Conservation (phyloP, 2,113 vertebrate species). For the Hypocryptadius cinnamomeus region DNA sequence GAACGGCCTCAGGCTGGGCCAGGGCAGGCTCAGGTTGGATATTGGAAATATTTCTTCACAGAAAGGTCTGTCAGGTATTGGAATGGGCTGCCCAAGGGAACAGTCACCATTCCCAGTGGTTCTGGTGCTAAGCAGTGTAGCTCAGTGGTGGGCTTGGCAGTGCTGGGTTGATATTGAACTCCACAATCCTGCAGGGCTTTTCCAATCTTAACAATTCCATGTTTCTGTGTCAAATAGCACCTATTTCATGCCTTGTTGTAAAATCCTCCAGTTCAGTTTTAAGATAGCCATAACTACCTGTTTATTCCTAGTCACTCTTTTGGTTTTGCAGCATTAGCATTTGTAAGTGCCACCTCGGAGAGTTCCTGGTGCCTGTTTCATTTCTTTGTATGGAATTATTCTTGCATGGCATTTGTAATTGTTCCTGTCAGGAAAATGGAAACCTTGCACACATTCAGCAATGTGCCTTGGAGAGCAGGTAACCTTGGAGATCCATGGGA, state of each 20-base stretch:
- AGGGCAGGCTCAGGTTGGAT: rapidly evolving
- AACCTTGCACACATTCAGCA: conserved; percentile 62
- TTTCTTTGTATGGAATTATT: conserved; percentile 59
- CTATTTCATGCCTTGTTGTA: background rate
- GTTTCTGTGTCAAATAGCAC: background rate
- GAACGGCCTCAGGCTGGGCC: background rate
- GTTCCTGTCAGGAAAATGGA: conserved; percentile 75
- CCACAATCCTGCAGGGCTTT: background rate
- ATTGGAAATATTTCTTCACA: rapidly evolving
- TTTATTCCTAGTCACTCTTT: background rate
- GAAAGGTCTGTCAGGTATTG: background rate
- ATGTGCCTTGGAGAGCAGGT: conserved; percentile 58
- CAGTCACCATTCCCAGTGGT: background rate
- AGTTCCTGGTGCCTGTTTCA: conserved; percentile 31
- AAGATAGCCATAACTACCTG: background rate
- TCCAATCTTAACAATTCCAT: background rate
- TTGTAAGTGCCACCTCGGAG: conserved; percentile 43
- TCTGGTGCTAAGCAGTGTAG: background rate
- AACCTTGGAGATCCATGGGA: conserved; percentile 69
- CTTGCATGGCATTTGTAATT: conserved; percentile 71
- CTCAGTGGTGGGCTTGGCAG: background rate
- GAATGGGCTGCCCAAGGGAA: background rate
- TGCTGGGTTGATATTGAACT: background rate
- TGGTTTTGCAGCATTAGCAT: conserved; percentile 31
- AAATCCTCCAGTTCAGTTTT: background rate